These are phyloP conservation scores for Petrocephalus schoutedeni DNA, from an alignment of 2,797 vertebrate species.

Conservation along the genomic window DNA sequence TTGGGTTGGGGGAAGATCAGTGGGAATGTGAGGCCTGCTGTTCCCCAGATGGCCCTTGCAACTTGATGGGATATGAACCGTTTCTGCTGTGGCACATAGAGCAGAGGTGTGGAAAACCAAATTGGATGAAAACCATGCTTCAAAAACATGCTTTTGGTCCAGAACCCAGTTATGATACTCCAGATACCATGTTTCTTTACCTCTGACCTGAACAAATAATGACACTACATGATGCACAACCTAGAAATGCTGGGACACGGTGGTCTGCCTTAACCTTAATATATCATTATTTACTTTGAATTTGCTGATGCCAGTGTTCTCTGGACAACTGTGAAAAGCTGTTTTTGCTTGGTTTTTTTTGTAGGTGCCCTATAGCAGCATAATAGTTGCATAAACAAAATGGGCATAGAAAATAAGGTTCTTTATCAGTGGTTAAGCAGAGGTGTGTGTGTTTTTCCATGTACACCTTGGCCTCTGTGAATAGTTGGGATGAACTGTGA, in stretches of 20 bases:
- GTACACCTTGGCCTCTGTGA: neutral
- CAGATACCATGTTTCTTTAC: neutral
- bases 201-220: neutral
- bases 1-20: neutral
- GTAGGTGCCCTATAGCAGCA: slow-evolving; percentile 11
- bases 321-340: neutral
- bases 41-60: neutral
- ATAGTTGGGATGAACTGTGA: neutral
- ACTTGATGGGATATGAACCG: neutral
- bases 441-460: neutral
- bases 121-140: neutral
- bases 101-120: neutral
- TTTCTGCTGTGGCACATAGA: neutral
- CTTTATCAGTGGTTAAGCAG: neutral
- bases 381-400: slow-evolving; percentile 25
- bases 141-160: neutral
- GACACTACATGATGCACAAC: neutral
- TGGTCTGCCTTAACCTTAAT: neutral
- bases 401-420: neutral
- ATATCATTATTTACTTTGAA: neutral
- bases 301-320: slow-evolving; percentile 5
- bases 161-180: neutral
- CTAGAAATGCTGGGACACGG: neutral
- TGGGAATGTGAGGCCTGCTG: neutral
- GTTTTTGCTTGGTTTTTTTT: neutral